A percentile compares a stretch with the other conserved stretches of the same genome.
phyloP scores from a whole-genome alignment of 2,113 vertebrate species.

The Zosterops lateralis region DNA sequence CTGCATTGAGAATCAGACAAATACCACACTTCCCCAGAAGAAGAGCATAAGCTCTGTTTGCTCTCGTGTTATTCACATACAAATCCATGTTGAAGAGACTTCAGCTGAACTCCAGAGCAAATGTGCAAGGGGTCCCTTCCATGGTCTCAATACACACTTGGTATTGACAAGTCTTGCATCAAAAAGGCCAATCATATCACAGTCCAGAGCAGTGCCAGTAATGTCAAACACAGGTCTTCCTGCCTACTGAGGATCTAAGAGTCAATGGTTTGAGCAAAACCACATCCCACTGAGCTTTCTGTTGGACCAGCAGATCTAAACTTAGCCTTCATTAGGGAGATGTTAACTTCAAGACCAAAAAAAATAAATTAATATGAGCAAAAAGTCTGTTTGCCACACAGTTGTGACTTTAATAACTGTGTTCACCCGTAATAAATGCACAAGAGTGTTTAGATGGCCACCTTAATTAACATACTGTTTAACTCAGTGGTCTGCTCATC shows the following conservation, averaged over 20 bases:
- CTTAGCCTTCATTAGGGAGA: background rate
- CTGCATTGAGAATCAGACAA: background rate
- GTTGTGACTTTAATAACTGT: background rate
- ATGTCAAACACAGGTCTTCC: background rate
- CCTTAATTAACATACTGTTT: background rate
- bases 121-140: background rate
- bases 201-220: background rate
- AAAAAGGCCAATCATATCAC: background rate
- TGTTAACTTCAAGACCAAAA: background rate
- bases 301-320: background rate
- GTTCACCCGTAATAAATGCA: background rate
- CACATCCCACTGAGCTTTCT: background rate
- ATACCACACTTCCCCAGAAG: background rate
- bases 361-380: background rate
- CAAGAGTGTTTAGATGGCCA: background rate
- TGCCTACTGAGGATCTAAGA: background rate
- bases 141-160: background rate
- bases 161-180: background rate
- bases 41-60: background rate
- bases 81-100: background rate
- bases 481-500: constrained; percentile 13
- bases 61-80: background rate
- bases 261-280: background rate
- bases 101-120: background rate
- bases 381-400: background rate